Conservation (phyloP, 2,797 vertebrate species). For the Diglossa cyanea region DNA sequence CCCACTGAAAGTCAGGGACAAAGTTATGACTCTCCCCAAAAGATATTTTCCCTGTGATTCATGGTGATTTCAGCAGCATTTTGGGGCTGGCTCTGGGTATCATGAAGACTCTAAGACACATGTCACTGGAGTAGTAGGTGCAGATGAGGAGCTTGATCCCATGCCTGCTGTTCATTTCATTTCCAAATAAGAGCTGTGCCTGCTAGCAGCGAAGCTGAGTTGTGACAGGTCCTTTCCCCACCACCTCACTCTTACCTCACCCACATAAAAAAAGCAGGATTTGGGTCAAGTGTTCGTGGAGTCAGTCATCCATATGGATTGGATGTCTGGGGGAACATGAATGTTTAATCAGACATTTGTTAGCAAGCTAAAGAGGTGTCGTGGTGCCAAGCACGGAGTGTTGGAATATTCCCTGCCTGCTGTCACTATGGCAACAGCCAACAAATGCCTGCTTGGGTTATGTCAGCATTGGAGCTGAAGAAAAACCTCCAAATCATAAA, state of each 20-base stretch:
- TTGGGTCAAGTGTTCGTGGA: neutral
- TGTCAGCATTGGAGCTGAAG: neutral
- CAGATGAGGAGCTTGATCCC: neutral
- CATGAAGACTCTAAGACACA: neutral
- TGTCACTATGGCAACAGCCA: slow-evolving; percentile 33
- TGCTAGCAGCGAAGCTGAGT: neutral
- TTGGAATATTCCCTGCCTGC: slow-evolving; percentile 12
- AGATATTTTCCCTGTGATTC: neutral
- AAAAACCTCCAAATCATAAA: neutral
- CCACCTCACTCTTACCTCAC: neutral
- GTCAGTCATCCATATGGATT: neutral
- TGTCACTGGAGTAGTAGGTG: neutral
- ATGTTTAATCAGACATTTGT: slow-evolving; percentile 46
- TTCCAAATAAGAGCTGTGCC: neutral
- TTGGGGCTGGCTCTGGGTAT: neutral
- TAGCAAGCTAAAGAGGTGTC: slow-evolving; percentile 16
- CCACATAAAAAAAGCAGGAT: neutral
- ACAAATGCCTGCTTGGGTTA: neutral
- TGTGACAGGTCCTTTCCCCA: neutral
- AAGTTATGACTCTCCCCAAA: neutral
- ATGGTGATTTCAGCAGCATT: neutral
- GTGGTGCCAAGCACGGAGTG: neutral
- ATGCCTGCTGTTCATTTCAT: neutral
- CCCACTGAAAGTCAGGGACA: neutral
- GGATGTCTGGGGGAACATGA: neutral